These are phyloP conservation scores for Rhagoletis pomonella DNA, from an alignment of 1,140 invertebrate species.

Conservation along the genomic window DNA sequence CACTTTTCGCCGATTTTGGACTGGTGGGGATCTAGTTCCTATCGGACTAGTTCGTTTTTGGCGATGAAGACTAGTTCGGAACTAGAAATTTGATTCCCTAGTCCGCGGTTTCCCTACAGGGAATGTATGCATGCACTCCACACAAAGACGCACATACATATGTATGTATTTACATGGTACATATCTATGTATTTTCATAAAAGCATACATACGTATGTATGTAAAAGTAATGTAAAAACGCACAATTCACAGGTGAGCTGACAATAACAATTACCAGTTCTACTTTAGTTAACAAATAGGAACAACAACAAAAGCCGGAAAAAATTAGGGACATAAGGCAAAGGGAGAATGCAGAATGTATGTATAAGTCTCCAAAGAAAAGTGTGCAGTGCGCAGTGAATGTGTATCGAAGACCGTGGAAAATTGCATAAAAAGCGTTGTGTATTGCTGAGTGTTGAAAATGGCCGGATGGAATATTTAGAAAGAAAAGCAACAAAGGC, in stretches of 20 bases:
- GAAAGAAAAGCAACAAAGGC: conserved; percentile 45
- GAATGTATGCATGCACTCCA: neutral
- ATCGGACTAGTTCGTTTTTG: too few relatives aligned
- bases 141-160: neutral
- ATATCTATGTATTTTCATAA: too few relatives aligned
- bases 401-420: neutral
- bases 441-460: conserved; percentile 3
- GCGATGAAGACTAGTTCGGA: too few relatives aligned
- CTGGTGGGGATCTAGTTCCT: too few relatives aligned
- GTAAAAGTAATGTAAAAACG: neutral
- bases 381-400: neutral
- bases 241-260: conserved; percentile 20
- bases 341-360: neutral
- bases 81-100: too few relatives aligned
- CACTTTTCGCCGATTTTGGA: too few relatives aligned
- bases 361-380: neutral
- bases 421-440: conserved; percentile 50
- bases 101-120: too few relatives aligned
- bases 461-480: conserved; percentile 52
- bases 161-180: too few relatives aligned
- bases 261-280: conserved; percentile 8
- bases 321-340: neutral
- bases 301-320: conserved; percentile 1
- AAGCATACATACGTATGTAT: neutral
- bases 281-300: neutral